Evolutionary conservation across 2,113 vertebrate genomes (phyloP).

Genomic region (Chunga burmeisteri): DNA sequence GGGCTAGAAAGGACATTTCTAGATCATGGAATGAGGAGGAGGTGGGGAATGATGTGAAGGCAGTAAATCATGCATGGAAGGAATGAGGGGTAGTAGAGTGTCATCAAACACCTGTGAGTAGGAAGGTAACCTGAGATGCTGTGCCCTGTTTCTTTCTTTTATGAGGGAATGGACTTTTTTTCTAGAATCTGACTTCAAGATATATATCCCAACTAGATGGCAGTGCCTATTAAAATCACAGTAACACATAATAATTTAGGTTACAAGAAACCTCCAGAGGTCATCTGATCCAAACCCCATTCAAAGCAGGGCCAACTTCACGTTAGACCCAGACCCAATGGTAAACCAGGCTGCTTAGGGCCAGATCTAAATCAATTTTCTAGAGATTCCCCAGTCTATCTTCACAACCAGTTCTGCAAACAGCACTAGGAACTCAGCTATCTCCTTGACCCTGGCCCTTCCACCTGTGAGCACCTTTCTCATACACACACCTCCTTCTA

Average conservation of each 20-base stretch:
- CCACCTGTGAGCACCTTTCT: not conserved
- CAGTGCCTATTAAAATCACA: not conserved
- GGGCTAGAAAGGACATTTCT: not conserved
- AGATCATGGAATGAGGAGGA: accelerated
- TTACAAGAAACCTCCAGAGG: not conserved
- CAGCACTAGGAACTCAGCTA: not conserved
- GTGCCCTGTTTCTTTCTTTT: not conserved
- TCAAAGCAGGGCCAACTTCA: not conserved
- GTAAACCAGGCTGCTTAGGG: not conserved
- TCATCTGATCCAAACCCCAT: not conserved
- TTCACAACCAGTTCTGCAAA: not conserved
- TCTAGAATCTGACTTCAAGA: not conserved
- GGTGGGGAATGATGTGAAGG: not conserved
- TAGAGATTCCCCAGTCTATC: not conserved
- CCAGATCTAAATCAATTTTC: not conserved
- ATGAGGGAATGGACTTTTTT: not conserved
- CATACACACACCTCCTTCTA: not conserved
- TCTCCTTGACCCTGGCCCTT: not conserved
- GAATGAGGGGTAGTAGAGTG: not conserved
- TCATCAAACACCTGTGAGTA: not conserved
- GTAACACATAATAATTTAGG: not conserved
- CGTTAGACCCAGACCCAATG: not conserved
- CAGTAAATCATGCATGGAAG: not conserved
- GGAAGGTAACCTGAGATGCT: not conserved
- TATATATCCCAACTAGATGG: not conserved